A percentile compares a stretch with the other conserved stretches of the same genome.
phyloP scores from a whole-genome alignment of 2,888 invertebrate species.

The Drosophila rubida region DNA sequence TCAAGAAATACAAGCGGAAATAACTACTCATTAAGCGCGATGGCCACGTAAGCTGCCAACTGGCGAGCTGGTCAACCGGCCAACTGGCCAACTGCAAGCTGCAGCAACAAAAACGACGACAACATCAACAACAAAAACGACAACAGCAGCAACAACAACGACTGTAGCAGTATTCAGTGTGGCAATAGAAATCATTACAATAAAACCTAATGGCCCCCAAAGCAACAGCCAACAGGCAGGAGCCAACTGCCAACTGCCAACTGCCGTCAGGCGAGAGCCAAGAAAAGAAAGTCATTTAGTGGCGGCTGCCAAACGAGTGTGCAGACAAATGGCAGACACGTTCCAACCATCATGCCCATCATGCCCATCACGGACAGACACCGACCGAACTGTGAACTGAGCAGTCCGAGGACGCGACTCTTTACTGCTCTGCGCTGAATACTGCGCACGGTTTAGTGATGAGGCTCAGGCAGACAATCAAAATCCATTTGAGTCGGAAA shows the following conservation, averaged over 20 bases:
- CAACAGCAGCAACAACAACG: constrained; percentile 20
- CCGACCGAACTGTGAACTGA: background rate
- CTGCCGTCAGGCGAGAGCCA: constrained; percentile 34
- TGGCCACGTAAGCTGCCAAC: constrained; percentile 73
- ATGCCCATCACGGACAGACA: constrained; percentile 19
- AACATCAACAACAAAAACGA: constrained; percentile 26
- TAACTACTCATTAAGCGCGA: constrained; percentile 76
- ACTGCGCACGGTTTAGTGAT: background rate
- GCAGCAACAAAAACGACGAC: constrained; percentile 17
- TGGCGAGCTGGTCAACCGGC: constrained; percentile 34
- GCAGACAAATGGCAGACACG: constrained; percentile 80
- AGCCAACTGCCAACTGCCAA: constrained; percentile 22
- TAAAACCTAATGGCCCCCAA: constrained; percentile 73
- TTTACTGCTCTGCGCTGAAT: background rate
- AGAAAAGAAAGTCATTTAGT: constrained; percentile 76
- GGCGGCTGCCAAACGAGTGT: constrained; percentile 66
- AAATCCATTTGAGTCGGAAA: constrained; percentile 81
- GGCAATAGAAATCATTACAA: constrained; percentile 81
- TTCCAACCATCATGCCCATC: constrained; percentile 56
- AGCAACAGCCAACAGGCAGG: constrained; percentile 66
- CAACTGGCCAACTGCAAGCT: constrained; percentile 35
- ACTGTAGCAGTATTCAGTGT: constrained; percentile 39
- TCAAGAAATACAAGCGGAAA: constrained; percentile 77
- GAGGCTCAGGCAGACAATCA: constrained; percentile 70
- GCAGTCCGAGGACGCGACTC: background rate